Base-by-base conservation (phyloP, 1,140 invertebrate species). In the Ceratina japonica region DNA sequence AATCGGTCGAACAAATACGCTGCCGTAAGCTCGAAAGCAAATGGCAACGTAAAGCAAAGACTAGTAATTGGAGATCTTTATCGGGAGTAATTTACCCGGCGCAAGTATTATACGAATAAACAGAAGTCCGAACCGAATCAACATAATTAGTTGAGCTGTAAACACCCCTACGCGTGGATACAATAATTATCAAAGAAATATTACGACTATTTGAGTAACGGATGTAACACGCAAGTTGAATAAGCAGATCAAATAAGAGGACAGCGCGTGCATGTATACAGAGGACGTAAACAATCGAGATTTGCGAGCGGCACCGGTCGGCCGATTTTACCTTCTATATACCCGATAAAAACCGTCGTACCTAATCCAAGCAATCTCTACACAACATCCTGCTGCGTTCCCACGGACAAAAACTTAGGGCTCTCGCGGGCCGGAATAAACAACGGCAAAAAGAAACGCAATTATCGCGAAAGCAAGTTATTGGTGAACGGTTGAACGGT, bases 401-500 rank as follows among this genome's bases (percentile, higher is more conserved):
- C 37, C 64, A 49, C 12, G 63, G 20, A 20, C 63, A 31, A 20
- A 64, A 64, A 44, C 20, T 31, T 44, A 22, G 15, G n/a, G 18
- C 22, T 15, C 20, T 66, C 20, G 20, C 44, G 37, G 51, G 49
- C 49, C 31, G 52, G 37, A 31, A 31, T 31, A 31, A 44, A 56
- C 16, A 37, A 18, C 4, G 22, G 13, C 1, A 20, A 31, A 27
- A 56, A 44, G 37, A 49, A 31, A 69, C 37, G 74, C 37, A 69
- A 69, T 69, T 59, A 76, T 59, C 27, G 64, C 44, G 31, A 56
- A 66, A 68, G 18, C 22, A 4, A 51, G 24, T 75, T 75, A 75
- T 75, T 68, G 63, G 31, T 27, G 58, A 75, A 52, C 56, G 73
- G 63, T 75, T 75, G 49, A 68, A 75, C 73, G 44, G 31, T 59